These are phyloP conservation scores for Triops longicaudatus DNA, from an alignment of 1,140 invertebrate species.

Conservation along the genomic window DNA sequence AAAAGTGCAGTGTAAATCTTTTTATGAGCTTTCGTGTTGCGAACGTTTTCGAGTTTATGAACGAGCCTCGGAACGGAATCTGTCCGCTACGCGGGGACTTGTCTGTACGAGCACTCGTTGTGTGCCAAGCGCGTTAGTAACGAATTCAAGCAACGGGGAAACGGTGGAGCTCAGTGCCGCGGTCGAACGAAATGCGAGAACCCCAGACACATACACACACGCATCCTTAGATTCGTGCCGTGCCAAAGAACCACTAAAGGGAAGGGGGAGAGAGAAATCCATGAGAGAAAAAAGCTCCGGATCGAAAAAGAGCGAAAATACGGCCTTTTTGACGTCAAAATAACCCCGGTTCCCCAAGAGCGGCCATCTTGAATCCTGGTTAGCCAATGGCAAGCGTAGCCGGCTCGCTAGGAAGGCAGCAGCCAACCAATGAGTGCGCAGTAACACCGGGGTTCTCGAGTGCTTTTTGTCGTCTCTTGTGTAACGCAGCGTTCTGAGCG, in stretches of 20 bases:
- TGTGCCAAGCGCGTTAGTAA: background rate
- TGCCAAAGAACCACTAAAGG: background rate
- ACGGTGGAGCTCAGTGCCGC: background rate
- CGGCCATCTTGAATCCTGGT: background rate
- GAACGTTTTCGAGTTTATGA: too few species aligned
- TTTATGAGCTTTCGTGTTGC: too few species aligned
- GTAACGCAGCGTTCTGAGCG: conserved; percentile 3
- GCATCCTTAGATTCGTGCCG: background rate
- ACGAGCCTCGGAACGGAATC: too few species aligned
- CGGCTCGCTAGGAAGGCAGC: background rate
- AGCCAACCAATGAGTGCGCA: background rate
- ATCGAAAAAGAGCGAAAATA: conserved; percentile 12
- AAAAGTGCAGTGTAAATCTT: too few species aligned
- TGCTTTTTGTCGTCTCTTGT: background rate
- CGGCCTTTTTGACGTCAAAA: background rate
- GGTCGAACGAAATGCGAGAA: background rate
- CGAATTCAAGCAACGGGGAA: background rate
- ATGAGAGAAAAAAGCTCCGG: background rate
- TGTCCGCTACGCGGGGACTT: background rate
- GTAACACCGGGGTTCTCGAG: background rate
- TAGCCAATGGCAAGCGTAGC: background rate
- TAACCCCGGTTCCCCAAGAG: background rate
- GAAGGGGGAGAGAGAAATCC: background rate
- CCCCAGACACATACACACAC: background rate
- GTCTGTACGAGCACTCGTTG: background rate